These are phyloP conservation scores for Anolis apletophallus DNA, from an alignment of 2,797 vertebrate species.

Conservation along the genomic window DNA sequence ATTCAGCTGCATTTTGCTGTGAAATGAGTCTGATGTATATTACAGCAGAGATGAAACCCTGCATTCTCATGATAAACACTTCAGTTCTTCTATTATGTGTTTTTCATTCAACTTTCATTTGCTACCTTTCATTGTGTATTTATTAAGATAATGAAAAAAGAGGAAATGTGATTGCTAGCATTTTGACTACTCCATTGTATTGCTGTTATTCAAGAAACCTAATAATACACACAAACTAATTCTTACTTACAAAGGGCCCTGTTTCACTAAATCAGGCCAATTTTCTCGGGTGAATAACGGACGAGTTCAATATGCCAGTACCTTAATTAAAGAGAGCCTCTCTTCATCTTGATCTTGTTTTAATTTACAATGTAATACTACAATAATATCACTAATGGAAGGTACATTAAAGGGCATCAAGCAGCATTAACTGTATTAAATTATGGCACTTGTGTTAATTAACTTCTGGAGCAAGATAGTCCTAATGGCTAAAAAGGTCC, in stretches of 20 bases:
- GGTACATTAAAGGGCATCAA: constrained; percentile 84
- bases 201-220: constrained; percentile 77
- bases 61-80: constrained; percentile 14
- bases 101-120: constrained; percentile 65
- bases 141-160: constrained; percentile 68
- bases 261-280: constrained; percentile 83
- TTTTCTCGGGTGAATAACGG: constrained; percentile 83
- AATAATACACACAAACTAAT: constrained; percentile 76
- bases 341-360: constrained; percentile 83
- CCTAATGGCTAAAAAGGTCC: constrained; percentile 78
- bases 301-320: constrained; percentile 78
- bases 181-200: constrained; percentile 61
- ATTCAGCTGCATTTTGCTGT: constrained; percentile 43
- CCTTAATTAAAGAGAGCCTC: constrained; percentile 87
- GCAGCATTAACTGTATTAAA: constrained; percentile 86
- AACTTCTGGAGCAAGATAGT: constrained; percentile 82
- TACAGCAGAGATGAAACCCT: constrained; percentile 51
- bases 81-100: constrained; percentile 45
- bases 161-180: constrained; percentile 63
- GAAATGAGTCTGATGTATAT: constrained; percentile 41
- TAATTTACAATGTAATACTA: constrained; percentile 83
- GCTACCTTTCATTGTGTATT: constrained; percentile 55
- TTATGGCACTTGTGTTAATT: constrained; percentile 87
- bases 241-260: constrained; percentile 76
- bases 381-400: constrained; percentile 85